Conservation (phyloP, 2,888 invertebrate genomes). For the Andrena haemorrhoa region DNA sequence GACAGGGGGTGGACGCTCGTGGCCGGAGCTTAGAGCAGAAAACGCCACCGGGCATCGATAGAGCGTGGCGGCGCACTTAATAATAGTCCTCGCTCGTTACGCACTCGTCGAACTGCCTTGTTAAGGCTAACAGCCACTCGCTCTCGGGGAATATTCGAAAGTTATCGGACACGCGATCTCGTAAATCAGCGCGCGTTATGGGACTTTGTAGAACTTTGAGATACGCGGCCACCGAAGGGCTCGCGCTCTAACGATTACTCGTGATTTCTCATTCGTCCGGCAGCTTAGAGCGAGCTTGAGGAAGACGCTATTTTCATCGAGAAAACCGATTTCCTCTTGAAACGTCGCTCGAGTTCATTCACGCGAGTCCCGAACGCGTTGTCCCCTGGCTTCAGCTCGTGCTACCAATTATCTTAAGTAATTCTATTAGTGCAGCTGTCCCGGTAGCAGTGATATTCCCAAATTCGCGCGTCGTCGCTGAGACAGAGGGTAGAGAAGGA, state of each 20-base stretch:
- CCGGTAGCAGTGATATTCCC: slow-evolving; percentile 5
- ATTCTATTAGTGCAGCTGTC: slow-evolving; percentile 28
- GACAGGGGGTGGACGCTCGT: slow-evolving; percentile 27
- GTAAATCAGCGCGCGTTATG: slow-evolving; percentile 69
- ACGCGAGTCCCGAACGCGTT: slow-evolving; percentile 26
- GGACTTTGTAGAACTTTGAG: slow-evolving; percentile 70
- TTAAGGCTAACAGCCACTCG: slow-evolving; percentile 73
- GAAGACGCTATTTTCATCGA: background rate
- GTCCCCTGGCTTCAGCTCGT: slow-evolving; percentile 17
- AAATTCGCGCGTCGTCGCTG: slow-evolving; percentile 7
- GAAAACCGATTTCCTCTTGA: background rate
- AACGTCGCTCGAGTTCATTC: background rate
- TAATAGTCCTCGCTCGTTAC: slow-evolving; percentile 73
- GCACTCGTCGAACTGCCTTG: slow-evolving; percentile 73
- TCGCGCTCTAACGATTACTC: slow-evolving; percentile 38
- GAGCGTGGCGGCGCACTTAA: slow-evolving; percentile 67
- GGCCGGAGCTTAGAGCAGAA: slow-evolving; percentile 31
- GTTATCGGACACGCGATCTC: slow-evolving; percentile 75
- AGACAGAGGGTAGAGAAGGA: background rate
- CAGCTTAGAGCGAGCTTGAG: background rate
- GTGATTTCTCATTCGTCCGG: slow-evolving; percentile 6
- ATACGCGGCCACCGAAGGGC: slow-evolving; percentile 42
- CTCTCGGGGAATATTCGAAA: slow-evolving; percentile 72
- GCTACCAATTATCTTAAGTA: slow-evolving; percentile 51
- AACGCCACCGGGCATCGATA: slow-evolving; percentile 62